phyloP scores from a whole-genome alignment of 2,113 vertebrate genomes.

The Gasterosteus aculeatus region DNA sequence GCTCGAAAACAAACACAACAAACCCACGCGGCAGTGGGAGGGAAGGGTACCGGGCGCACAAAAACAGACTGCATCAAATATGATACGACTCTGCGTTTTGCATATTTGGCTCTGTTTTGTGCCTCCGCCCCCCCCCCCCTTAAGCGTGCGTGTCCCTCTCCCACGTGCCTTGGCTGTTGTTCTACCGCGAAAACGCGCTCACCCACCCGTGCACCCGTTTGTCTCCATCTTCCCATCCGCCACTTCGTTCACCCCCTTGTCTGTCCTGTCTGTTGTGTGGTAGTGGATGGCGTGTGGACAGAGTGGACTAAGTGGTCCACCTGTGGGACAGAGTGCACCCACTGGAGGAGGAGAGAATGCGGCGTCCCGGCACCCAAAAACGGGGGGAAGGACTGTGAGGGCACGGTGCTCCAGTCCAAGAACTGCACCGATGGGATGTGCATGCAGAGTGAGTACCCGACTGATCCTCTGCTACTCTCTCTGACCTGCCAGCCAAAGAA shows the following conservation, averaged over 20 bases:
- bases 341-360: conserved; percentile 96
- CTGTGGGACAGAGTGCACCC: conserved; percentile 97
- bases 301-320: conserved; percentile 99
- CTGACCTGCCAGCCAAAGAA: conserved; percentile 60
- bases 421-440: conserved; percentile 98
- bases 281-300: conserved; percentile 98
- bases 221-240: conserved; percentile 40
- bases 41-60: conserved; percentile 29
- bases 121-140: conserved; percentile 31
- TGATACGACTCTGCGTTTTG: conserved; percentile 53
- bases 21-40: conserved; percentile 14
- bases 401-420: conserved; percentile 94
- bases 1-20: neutral
- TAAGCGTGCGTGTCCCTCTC: conserved; percentile 42
- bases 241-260: conserved; percentile 48
- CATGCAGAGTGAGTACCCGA: conserved; percentile 94
- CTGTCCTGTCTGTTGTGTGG: conserved; percentile 70
- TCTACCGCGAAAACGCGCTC: conserved; percentile 2
- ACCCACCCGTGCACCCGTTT: conserved; percentile 35
- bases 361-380: conserved; percentile 90
- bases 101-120: conserved; percentile 60
- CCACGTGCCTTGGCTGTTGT: conserved; percentile 28
- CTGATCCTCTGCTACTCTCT: conserved; percentile 67
- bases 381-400: conserved; percentile 97
- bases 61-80: conserved; percentile 34